These are phyloP conservation scores for Semnornis frantzii DNA, from an alignment of 2,113 vertebrate species.

Conservation along the genomic window DNA sequence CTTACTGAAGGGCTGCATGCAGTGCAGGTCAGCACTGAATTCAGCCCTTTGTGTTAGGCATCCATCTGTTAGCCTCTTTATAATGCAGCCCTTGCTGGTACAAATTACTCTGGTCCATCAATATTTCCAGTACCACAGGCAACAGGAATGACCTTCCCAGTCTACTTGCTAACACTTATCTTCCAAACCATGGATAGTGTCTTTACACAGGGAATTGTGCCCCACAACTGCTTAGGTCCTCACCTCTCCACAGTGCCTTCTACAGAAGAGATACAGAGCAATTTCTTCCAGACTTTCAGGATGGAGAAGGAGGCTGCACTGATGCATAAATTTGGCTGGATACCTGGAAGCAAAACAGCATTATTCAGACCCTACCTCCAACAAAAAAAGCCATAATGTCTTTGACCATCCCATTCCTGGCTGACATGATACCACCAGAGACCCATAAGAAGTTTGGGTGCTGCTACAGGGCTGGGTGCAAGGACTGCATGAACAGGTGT, in stretches of 20 bases:
- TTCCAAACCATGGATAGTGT: not conserved
- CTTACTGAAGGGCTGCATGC: not conserved
- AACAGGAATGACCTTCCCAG: not conserved
- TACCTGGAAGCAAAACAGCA: not conserved
- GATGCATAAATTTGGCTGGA: not conserved
- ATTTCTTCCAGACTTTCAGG: not conserved
- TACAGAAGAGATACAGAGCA: not conserved
- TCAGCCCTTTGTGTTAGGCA: not conserved
- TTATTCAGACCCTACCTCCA: not conserved
- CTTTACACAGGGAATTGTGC: not conserved
- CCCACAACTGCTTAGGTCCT: not conserved
- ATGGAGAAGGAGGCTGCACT: not conserved
- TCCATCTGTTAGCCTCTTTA: not conserved
- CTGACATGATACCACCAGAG: not conserved
- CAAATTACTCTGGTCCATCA: not conserved
- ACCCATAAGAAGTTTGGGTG: not conserved
- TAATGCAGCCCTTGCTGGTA: not conserved
- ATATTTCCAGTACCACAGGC: not conserved
- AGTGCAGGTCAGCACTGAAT: not conserved
- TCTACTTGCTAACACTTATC: not conserved
- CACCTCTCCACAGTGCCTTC: not conserved
- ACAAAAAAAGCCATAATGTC: not conserved
- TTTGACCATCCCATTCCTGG: not conserved
- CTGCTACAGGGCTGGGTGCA: not conserved
- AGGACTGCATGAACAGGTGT: accelerated